phyloP scores from a whole-genome alignment of 2,888 invertebrate species.

The Tupiocoris notatus region DNA sequence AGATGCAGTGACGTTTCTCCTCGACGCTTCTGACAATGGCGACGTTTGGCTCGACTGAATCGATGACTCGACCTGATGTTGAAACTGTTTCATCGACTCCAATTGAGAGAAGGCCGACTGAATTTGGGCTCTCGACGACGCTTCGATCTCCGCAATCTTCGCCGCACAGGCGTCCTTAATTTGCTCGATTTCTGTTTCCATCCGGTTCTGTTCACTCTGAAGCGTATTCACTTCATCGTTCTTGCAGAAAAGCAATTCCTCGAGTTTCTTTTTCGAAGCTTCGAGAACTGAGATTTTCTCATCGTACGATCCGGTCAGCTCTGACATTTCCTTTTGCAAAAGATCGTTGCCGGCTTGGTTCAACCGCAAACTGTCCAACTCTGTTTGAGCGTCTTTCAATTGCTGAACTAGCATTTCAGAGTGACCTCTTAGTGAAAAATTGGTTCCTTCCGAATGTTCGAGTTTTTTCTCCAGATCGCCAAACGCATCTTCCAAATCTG shows the following conservation, averaged over 20 bases:
- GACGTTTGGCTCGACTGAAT: conserved; percentile 1
- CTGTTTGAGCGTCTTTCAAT: conserved; percentile 31
- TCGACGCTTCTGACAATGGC: not conserved
- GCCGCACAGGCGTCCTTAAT: not conserved
- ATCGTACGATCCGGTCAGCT: conserved; percentile 36
- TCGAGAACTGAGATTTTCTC: conserved; percentile 44
- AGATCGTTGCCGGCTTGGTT: not conserved
- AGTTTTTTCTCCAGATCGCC: conserved; percentile 42
- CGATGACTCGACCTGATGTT: not conserved
- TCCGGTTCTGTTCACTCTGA: not conserved
- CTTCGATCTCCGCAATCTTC: not conserved
- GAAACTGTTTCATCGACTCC: not conserved
- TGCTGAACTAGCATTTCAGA: conserved; percentile 30
- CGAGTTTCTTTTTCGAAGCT: conserved; percentile 52
- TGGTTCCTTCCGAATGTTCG: conserved; percentile 36
- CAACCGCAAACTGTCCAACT: not conserved
- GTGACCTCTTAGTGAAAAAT: conserved; percentile 37
- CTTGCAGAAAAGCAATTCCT: not conserved
- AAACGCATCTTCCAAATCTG: conserved; percentile 47
- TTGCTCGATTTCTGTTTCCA: conserved; percentile 14
- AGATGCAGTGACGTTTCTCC: not conserved
- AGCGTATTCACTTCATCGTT: conserved; percentile 3
- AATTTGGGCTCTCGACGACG: not conserved
- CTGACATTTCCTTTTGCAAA: conserved; percentile 38
- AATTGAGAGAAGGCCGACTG: too few relatives aligned